Percentiles rank a stretch among this genome's conserved stretches.
These are phyloP conservation scores for Clamator glandarius DNA, from an alignment of 2,797 vertebrate species.

Conservation along the genomic window DNA sequence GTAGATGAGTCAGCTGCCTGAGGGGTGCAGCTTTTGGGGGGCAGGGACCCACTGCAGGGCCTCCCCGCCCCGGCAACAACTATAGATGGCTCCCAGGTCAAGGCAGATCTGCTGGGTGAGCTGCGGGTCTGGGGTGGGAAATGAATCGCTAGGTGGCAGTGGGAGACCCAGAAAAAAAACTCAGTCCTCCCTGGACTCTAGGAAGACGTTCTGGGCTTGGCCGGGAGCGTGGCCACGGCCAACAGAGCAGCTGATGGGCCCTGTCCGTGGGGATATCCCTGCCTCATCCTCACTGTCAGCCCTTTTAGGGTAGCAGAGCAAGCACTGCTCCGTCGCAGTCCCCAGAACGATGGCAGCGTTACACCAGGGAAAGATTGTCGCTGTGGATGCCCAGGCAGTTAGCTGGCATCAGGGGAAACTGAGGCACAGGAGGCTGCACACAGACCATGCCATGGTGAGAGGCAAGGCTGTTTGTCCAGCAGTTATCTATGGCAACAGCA, in stretches of 20 bases:
- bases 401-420: not conserved
- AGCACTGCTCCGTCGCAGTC: rapidly evolving
- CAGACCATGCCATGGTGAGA: rapidly evolving
- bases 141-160: constrained; percentile 39
- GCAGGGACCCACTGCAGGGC: not conserved
- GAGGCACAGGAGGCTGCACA: not conserved
- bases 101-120: not conserved
- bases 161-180: not conserved
- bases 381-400: rapidly evolving
- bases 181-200: not conserved
- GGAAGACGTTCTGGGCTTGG: not conserved
- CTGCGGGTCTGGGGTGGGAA: not conserved
- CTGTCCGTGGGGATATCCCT: not conserved
- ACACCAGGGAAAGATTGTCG: not conserved
- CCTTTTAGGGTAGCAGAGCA: rapidly evolving
- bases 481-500: not conserved
- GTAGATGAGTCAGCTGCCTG: not conserved
- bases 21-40: no score
- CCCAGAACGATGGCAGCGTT: rapidly evolving
- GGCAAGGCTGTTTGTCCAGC: not conserved
- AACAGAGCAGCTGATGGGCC: not conserved
- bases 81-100: not conserved
- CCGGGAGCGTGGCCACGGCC: not conserved
- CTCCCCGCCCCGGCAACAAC: rapidly evolving
- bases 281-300: not conserved